Evolutionary conservation across 2,888 invertebrate genomes (phyloP).

Genomic region (Siphonodentalium dalli): DNA sequence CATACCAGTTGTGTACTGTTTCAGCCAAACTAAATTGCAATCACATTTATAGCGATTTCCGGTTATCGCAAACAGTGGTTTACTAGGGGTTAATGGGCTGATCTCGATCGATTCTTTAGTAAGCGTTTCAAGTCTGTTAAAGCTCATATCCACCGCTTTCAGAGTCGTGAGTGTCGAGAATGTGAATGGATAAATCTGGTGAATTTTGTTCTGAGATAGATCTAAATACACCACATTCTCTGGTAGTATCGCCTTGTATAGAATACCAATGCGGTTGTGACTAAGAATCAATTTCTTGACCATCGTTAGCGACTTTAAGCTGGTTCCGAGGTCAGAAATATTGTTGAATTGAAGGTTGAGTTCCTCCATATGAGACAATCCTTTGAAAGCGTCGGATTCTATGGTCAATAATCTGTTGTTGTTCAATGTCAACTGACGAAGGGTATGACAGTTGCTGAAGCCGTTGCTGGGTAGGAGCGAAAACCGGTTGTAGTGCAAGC

Average conservation of each 20-base stretch:
- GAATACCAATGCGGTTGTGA: too few species aligned
- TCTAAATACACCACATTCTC: slow-evolving; percentile 37
- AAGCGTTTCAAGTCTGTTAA: slow-evolving; percentile 34
- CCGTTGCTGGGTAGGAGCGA: slow-evolving; percentile 1
- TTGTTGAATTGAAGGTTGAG: not conserved
- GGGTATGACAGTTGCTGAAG: slow-evolving; percentile 5
- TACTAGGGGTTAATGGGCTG: too few species aligned
- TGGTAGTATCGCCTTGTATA: slow-evolving; percentile 36
- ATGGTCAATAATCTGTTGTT: slow-evolving; percentile 16
- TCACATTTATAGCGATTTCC: slow-evolving; percentile 45
- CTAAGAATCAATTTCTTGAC: too few species aligned
- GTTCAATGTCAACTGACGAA: slow-evolving; percentile 13
- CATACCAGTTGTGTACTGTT: slow-evolving; percentile 20
- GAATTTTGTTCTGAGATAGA: slow-evolving; percentile 36
- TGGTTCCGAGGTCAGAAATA: slow-evolving; percentile 26
- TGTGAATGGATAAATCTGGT: slow-evolving; percentile 34
- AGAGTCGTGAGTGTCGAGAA: slow-evolving; percentile 38
- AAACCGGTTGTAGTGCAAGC: slow-evolving; percentile 16
- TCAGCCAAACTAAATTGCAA: slow-evolving; percentile 44
- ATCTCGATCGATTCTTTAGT: slow-evolving; percentile 25
- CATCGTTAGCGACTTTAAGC: slow-evolving; percentile 17
- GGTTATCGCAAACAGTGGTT: slow-evolving; percentile 36
- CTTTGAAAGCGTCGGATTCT: slow-evolving; percentile 14
- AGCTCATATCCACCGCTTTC: slow-evolving; percentile 34
- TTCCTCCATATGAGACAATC: not conserved